These are phyloP conservation scores for Anoplius nigerrimus DNA, from an alignment of 2,888 invertebrate species.

Conservation along the genomic window DNA sequence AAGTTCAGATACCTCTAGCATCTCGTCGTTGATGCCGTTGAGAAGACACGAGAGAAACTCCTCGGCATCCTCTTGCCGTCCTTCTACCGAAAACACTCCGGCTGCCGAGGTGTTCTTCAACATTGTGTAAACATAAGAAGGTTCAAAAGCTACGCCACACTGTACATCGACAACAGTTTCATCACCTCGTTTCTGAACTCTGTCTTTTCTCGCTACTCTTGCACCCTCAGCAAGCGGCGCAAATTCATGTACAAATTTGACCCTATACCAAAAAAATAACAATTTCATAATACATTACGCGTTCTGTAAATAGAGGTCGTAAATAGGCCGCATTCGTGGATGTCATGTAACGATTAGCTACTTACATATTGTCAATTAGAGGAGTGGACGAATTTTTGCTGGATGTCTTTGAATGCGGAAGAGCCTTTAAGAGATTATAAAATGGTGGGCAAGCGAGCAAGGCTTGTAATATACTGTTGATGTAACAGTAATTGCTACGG, in stretches of 20 bases:
- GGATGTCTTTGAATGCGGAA: slow-evolving; percentile 81
- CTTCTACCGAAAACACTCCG: slow-evolving; percentile 86
- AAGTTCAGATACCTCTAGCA: slow-evolving; percentile 86
- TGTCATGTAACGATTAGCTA: slow-evolving; percentile 57
- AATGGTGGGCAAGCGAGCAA: slow-evolving; percentile 96
- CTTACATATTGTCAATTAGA: slow-evolving; percentile 95
- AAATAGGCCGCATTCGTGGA: no score
- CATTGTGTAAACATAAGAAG: slow-evolving; percentile 90
- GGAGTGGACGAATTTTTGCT: slow-evolving; percentile 81
- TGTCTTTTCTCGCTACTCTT: slow-evolving; percentile 75
- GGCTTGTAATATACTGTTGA: slow-evolving; percentile 96
- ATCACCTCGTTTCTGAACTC: slow-evolving; percentile 73
- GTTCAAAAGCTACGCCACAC: slow-evolving; percentile 91
- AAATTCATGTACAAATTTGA: slow-evolving; percentile 88
- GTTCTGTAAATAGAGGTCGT: no score
- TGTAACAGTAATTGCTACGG: slow-evolving; percentile 96
- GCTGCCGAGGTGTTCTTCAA: slow-evolving; percentile 85
- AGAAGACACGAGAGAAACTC: slow-evolving; percentile 95
- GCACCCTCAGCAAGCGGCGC: slow-evolving; percentile 80
- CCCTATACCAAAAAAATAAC: slow-evolving; percentile 75
- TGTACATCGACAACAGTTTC: slow-evolving; percentile 77
- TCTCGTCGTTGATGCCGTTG: slow-evolving; percentile 97
- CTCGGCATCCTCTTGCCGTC: slow-evolving; percentile 97
- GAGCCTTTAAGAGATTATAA: slow-evolving; percentile 90
- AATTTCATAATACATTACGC: slow-evolving; percentile 8